These are phyloP conservation scores for Nebria brevicollis DNA, from an alignment of 2,888 invertebrate genomes.

Conservation along the genomic window DNA sequence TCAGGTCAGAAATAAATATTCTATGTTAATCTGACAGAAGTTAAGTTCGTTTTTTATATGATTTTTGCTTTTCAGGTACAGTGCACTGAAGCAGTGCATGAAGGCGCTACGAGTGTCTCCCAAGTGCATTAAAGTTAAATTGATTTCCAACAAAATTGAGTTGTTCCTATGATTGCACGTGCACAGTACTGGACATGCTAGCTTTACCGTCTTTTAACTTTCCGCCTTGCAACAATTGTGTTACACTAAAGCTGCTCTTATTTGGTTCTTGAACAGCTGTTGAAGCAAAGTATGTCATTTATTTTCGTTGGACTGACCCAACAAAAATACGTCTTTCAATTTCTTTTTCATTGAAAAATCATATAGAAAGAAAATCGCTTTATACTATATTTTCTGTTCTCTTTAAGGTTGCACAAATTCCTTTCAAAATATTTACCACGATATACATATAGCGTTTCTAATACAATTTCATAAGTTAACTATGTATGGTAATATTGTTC, in stretches of 20 bases:
- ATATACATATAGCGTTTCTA: too few species aligned
- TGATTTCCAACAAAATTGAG: constrained; percentile 13
- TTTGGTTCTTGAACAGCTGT: not conserved
- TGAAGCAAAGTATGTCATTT: not conserved
- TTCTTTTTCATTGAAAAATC: too few species aligned
- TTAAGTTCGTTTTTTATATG: not conserved
- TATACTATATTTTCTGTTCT: too few species aligned
- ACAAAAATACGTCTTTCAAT: not conserved
- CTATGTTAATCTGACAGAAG: constrained; percentile 17
- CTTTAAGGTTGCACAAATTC: too few species aligned
- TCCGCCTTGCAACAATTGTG: not conserved
- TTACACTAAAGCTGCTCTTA: not conserved
- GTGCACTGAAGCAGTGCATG: too few species aligned
- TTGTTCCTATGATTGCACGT: constrained; percentile 17
- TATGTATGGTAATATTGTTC: too few species aligned
- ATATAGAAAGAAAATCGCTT: too few species aligned
- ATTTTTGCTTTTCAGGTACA: not conserved
- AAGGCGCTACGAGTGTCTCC: not conserved
- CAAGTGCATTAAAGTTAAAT: constrained; percentile 19
- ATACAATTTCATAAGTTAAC: too few species aligned
- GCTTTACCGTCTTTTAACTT: not conserved
- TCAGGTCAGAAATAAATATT: constrained; percentile 34
- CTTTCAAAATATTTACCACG: too few species aligned
- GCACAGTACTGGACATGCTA: not conserved
- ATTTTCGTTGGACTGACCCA: not conserved